Conservation (phyloP, 2,113 vertebrate species). For the Ciconia maguari region DNA sequence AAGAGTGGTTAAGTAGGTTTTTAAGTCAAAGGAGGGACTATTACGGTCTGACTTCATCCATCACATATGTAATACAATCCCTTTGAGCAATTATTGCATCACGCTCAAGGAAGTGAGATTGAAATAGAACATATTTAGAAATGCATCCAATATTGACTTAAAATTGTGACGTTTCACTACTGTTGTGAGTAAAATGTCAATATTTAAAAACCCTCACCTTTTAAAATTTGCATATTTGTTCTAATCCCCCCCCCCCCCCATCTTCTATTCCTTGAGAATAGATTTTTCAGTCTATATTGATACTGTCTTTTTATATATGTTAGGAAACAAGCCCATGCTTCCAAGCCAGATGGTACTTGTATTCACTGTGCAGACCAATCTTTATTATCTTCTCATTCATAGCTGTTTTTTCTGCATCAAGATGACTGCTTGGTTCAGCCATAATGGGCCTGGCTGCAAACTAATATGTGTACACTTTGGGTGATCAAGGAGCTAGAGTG, state of each 20-base stretch:
- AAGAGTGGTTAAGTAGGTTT: background rate
- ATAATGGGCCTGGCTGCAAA: background rate
- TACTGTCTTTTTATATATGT: background rate
- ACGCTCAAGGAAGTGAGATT: background rate
- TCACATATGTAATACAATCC: background rate
- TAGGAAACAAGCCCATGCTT: background rate
- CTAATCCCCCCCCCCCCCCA: background rate
- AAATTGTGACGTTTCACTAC: background rate
- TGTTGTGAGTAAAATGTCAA: background rate
- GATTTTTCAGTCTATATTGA: background rate
- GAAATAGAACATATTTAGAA: background rate
- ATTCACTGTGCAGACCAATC: background rate
- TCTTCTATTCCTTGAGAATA: background rate
- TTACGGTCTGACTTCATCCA: background rate
- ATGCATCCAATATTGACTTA: background rate
- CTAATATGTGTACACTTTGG: background rate
- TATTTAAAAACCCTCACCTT: background rate
- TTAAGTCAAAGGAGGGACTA: background rate
- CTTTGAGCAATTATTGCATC: background rate
- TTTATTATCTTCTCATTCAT: background rate
- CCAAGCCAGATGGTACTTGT: background rate
- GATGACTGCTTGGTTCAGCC: background rate
- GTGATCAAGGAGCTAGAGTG: background rate
- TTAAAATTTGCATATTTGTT: background rate
- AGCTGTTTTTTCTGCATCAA: background rate